Percentiles rank a stretch among this genome's conserved stretches.
Conservation (phyloP, 2,797 vertebrate genomes). For the Betta splendens region DNA sequence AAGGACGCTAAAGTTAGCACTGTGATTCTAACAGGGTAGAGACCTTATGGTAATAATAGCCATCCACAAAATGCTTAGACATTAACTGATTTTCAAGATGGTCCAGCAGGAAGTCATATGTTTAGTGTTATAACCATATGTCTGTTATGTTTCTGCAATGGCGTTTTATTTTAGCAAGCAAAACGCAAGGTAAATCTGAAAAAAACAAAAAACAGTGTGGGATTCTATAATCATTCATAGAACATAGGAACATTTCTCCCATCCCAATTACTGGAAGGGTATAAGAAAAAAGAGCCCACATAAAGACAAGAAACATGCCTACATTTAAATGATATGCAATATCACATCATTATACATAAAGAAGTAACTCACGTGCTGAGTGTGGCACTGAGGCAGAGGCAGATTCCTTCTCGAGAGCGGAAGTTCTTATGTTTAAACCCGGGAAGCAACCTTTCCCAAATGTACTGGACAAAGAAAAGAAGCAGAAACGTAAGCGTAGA, state of each 20-base stretch:
- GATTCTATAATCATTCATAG: no score
- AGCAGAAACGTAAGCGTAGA: neutral
- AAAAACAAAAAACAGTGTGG: no score
- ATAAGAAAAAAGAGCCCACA: no score
- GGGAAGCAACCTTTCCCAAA: conserved; percentile 92
- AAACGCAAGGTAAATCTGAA: no score
- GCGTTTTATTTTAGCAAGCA: no score
- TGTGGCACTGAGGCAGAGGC: conserved; percentile 91
- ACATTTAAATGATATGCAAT: no score
- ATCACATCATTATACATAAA: no score
- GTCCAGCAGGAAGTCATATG: neutral
- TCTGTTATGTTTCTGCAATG: no score
- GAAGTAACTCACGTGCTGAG: conserved; percentile 88
- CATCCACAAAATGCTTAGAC: conserved; percentile 3
- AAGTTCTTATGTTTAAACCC: conserved; percentile 99
- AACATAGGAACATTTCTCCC: no score
- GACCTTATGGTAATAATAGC: conserved; percentile 10
- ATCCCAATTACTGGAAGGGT: no score
- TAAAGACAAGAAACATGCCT: neutral
- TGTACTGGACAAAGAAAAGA: conserved; percentile 78
- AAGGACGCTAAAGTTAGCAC: conserved; percentile 48
- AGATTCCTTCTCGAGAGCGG: conserved; percentile 93
- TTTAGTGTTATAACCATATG: no score
- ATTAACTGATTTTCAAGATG: conserved; percentile 5
- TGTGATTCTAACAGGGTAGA: conserved; percentile 6